phyloP scores from a whole-genome alignment of 1,140 invertebrate genomes.

The Eciton burchellii region DNA sequence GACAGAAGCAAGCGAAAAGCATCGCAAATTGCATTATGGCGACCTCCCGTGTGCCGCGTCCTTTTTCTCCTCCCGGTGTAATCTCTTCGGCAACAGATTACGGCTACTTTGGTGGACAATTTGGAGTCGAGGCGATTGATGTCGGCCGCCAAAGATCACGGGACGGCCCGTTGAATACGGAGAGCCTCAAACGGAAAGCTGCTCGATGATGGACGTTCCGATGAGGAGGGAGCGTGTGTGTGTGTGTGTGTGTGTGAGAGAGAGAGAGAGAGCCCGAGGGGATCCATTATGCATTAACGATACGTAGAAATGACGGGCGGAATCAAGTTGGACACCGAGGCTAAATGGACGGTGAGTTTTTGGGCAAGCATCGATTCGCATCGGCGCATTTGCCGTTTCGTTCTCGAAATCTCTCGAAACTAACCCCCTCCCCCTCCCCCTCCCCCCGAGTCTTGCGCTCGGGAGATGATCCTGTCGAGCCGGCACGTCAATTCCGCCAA shows the following conservation, averaged over 20 bases:
- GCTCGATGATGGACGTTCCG: conserved; percentile 45
- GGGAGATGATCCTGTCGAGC: too few relatives aligned
- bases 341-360: too few relatives aligned
- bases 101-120: conserved; percentile 47
- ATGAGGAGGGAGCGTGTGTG: conserved; percentile 4
- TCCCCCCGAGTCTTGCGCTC: too few relatives aligned
- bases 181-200: neutral
- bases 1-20: conserved; percentile 56
- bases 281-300: conserved; percentile 25
- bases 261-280: neutral
- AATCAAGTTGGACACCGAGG: too few relatives aligned
- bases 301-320: conserved; percentile 1
- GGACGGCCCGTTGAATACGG: neutral
- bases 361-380: too few relatives aligned
- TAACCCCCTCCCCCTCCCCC: too few relatives aligned
- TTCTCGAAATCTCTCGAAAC: too few relatives aligned
- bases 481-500: too few relatives aligned
- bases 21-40: conserved; percentile 66
- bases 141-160: conserved; percentile 23
- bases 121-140: conserved; percentile 37
- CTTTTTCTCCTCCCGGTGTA: conserved; percentile 30
- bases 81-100: conserved; percentile 42
- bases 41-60: neutral
- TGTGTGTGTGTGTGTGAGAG: too few relatives aligned
- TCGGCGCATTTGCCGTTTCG: too few relatives aligned